These are phyloP conservation scores for Clupea harengus DNA, from an alignment of 2,113 vertebrate species.

Conservation along the genomic window DNA sequence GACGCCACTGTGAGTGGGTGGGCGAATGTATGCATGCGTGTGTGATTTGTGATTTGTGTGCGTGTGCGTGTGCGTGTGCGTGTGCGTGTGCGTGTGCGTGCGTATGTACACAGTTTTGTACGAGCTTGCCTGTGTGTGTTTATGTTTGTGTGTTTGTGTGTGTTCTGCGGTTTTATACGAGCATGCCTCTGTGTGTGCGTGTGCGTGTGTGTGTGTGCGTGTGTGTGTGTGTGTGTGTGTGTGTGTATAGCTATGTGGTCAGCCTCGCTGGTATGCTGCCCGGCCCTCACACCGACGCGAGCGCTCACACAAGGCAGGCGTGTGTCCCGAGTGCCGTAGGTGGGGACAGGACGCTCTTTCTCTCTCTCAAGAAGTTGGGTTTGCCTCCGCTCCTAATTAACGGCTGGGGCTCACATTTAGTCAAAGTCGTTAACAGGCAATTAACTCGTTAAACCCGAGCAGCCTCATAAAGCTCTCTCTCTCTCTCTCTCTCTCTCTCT, in stretches of 20 bases:
- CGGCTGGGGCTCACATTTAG: neutral
- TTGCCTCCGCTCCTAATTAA: neutral
- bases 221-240: neutral
- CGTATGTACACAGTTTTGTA: neutral
- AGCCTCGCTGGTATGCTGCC: neutral
- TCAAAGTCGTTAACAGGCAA: neutral
- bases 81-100: neutral
- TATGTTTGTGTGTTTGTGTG: neutral
- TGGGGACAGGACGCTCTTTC: neutral
- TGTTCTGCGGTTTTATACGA: neutral
- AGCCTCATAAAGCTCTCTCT: neutral
- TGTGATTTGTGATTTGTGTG: neutral
- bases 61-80: neutral
- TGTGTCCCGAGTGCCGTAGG: neutral
- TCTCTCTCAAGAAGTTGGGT: neutral
- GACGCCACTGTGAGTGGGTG: neutral
- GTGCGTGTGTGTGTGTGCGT: neutral
- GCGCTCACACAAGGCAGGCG: neutral
- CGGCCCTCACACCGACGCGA: neutral
- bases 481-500: neutral
- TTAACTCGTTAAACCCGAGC: conserved; percentile 1
- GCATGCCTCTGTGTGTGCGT: neutral
- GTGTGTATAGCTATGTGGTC: neutral
- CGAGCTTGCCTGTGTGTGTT: neutral
- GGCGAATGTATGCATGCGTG: neutral